Base-by-base conservation (phyloP, 2,797 vertebrate genomes). In the Karalla daura region DNA sequence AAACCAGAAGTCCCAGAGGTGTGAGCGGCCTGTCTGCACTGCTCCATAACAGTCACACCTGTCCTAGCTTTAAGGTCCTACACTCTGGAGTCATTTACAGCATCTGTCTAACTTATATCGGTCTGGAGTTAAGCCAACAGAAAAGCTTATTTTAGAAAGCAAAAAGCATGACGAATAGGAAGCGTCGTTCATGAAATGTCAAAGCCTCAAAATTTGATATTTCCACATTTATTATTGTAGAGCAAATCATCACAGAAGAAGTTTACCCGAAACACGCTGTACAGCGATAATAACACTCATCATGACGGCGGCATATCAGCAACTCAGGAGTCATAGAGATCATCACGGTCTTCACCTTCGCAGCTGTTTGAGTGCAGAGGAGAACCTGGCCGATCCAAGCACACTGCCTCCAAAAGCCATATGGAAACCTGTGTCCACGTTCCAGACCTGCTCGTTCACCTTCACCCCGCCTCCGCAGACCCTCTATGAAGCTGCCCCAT, bases 321-420 rank as follows among this genome's bases (percentile, higher is more conserved):
- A 74, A 76, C 84, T 88, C 85, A 86, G 85, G 88, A 83, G 52
- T 70, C 53, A 36, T 43, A 43, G 35, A 43, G 35, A 51, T 54
- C 5, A 36, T 33, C 23, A 21, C n/a, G 4, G 12, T 51, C 15
- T 25, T 63, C 40, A n/a, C n/a, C n/a, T n/a, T n/a, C n/a, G n/a
- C n/a, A n/a, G n/a, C n/a, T n/a, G n/a, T n/a, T n/a, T n/a, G n/a
- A n/a, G n/a, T 41, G 27, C 23, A 50, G 46, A 30, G 1, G 20
- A 61, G 30, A 39, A 51, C n/a, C 35, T 37, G 25, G 45, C 44
- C 56, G 27, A 68, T 32, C 58, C 32, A 28, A 51, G 63, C 63
- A 23, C 49, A 8, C 55, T 73, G 47, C 69, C 68, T 67, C 55
- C 45, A 78, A 18, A 83, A 90, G 88, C 86, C 82, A 86, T 87